Conservation (phyloP, 2,113 vertebrate species). For the Psammodynastes pulverulentus region DNA sequence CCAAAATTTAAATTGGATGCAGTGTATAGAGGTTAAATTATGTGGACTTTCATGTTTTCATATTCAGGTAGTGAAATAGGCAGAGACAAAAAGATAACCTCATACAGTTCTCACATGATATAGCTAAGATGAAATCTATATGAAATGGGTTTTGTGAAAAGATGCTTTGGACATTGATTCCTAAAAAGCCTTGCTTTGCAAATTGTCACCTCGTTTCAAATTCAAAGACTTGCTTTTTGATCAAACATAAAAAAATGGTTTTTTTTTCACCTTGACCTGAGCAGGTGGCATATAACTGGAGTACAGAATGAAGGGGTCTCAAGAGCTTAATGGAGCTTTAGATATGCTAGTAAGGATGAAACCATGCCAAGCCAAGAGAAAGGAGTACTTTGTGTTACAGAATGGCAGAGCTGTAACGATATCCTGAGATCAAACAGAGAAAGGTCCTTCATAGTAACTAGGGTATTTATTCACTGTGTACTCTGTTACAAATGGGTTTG, state of each 20-base stretch:
- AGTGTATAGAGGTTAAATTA: not conserved
- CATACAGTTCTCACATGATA: too few species aligned
- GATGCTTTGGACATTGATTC: not conserved
- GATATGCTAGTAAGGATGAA: conserved; percentile 9
- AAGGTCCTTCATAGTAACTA: not conserved
- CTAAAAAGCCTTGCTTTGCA: not conserved
- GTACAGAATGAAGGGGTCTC: not conserved
- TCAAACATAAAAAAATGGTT: not conserved
- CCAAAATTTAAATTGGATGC: not conserved
- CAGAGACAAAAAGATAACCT: not conserved
- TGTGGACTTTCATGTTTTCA: not conserved
- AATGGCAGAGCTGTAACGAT: conserved; percentile 1
- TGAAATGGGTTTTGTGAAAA: not conserved
- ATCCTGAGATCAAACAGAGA: not conserved
- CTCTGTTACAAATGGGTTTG: not conserved
- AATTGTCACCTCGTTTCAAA: not conserved
- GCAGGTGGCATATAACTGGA: conserved; percentile 11
- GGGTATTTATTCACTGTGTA: not conserved
- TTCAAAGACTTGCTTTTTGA: not conserved
- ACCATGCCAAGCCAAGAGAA: conserved; percentile 3
- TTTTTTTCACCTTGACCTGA: not conserved
- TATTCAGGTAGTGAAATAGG: not conserved
- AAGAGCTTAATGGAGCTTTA: conserved; percentile 2
- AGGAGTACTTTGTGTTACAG: not conserved
- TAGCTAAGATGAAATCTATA: not conserved